phyloP scores from a whole-genome alignment of 2,797 vertebrate genomes.

The Varecia variegata region DNA sequence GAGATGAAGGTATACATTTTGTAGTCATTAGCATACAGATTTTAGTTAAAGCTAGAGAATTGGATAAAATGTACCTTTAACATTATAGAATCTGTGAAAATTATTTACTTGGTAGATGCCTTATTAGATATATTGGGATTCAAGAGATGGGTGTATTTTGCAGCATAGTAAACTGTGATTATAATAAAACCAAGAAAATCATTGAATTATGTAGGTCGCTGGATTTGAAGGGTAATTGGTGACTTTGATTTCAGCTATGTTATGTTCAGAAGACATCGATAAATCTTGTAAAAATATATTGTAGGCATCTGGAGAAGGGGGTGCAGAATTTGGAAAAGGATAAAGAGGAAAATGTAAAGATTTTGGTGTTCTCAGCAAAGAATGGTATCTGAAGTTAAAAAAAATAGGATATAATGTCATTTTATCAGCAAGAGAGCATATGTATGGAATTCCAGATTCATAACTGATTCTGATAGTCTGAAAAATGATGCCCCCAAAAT shows the following conservation, averaged over 20 bases:
- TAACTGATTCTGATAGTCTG: neutral
- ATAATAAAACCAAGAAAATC: neutral
- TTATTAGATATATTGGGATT: neutral
- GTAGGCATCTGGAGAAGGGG: neutral
- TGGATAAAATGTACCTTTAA: neutral
- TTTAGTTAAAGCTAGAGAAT: neutral
- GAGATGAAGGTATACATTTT: neutral
- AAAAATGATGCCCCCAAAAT: neutral
- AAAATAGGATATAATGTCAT: neutral
- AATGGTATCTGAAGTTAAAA: neutral
- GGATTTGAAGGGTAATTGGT: neutral
- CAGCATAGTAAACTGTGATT: neutral
- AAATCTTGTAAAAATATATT: neutral
- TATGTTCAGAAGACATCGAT: neutral
- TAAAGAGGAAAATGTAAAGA: neutral
- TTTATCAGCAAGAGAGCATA: neutral
- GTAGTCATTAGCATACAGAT: neutral
- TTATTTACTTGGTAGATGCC: neutral
- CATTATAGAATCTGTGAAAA: neutral
- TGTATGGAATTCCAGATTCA: neutral
- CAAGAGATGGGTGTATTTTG: neutral
- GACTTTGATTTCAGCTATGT: neutral
- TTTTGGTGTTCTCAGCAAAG: neutral
- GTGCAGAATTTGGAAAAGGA: neutral
- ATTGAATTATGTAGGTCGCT: neutral